Evolutionary conservation across 2,113 vertebrate species (phyloP), one percentile per base, ranked within the genome.

Genomic region (Aspidoscelis tigris): DNA sequence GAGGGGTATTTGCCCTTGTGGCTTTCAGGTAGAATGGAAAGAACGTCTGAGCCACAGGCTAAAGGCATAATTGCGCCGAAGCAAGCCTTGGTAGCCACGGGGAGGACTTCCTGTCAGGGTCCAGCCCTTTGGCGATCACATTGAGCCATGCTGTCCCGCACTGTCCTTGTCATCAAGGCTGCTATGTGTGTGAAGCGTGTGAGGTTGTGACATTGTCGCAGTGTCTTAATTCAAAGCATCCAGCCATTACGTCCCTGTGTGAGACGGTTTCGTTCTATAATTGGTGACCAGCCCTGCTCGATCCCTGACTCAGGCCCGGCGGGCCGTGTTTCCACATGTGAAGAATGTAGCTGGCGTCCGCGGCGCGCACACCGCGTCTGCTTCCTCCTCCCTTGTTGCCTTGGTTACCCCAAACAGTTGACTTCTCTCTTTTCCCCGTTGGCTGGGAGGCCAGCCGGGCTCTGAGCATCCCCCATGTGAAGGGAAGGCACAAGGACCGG

Each of bases 401-500:
- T 93, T 95, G 93, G 95, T 91, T 90, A 96, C 3, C 26, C 16
- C 0, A 71, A 91, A 90, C 88, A 93, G 88, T 95, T 95, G 94
- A 92, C 92, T 89, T 86, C 84, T 85, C 81, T n/a, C 84, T 7
- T 6, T 85, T 92, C 88, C 91, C 2, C 7, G 88, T 87, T 0
- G 10, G 90, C 75, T 61, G 21, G 68, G 44, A 74, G 12, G 83
- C 33, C 5, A 16, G 75, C 68, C 1, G 33, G 86, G 81, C 72
- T 85, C 75, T 26, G 53, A 86, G 9, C 47, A 73, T 91, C 92
- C 11, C 88, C 90, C 5, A 20, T 21, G 1, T 89, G 92, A 88
- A 81, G 80, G 76, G 84, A 79, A 92, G 73, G 5, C 90, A 78
- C 81, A 12, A 81, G 33, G 33, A n/a, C 9, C 10, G 66, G 24